Percentiles rank a stretch among this genome's conserved stretches.
phyloP scores from a whole-genome alignment of 2,113 vertebrate species.

The Fregata magnificens region DNA sequence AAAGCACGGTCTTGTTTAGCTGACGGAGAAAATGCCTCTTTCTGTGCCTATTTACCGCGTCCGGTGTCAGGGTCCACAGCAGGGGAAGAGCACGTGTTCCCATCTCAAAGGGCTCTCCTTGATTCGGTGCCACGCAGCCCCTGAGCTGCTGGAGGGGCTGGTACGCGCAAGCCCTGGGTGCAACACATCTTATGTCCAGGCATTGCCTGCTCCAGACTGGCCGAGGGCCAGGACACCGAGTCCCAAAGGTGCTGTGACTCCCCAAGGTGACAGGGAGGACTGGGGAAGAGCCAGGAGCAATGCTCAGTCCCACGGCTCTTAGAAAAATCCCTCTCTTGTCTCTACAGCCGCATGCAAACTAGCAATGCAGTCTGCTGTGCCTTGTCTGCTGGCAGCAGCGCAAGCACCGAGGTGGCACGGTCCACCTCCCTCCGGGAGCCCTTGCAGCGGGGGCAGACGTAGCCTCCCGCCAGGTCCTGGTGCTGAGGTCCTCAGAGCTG shows the following conservation, averaged over 20 bases:
- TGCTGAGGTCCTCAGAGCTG: background rate
- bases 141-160: background rate
- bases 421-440: accelerated
- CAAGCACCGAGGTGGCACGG: background rate
- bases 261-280: background rate
- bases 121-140: background rate
- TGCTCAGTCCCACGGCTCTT: background rate
- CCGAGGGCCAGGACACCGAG: background rate
- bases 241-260: background rate
- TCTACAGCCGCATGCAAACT: accelerated
- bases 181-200: accelerated
- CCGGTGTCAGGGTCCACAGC: background rate
- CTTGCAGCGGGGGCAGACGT: accelerated
- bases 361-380: accelerated
- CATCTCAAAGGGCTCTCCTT: background rate
- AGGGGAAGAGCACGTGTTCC: background rate
- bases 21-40: background rate
- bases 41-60: background rate
- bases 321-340: background rate
- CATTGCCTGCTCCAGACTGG: background rate
- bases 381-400: background rate
- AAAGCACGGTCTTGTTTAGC: background rate
- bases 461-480: background rate
- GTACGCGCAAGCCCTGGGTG: background rate
- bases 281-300: background rate